Conservation (phyloP, 1,140 invertebrate species). For the Telenomus remus region DNA sequence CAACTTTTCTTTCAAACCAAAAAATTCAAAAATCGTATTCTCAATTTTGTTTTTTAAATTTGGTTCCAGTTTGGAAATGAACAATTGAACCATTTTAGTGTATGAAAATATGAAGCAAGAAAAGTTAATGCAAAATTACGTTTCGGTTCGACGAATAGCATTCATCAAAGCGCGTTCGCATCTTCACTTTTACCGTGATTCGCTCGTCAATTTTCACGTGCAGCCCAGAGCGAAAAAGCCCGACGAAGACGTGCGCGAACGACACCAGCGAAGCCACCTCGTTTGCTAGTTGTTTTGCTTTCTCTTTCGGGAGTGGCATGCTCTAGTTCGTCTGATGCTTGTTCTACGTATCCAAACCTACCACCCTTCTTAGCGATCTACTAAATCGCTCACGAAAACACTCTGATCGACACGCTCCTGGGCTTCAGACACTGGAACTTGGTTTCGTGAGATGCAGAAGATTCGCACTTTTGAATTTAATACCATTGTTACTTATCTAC, state of each 20-base stretch:
- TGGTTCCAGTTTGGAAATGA: no score
- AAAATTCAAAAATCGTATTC: no score
- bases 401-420: constrained; percentile 44
- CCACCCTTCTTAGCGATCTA: constrained; percentile 55
- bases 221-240: constrained; percentile 45
- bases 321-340: constrained; percentile 73
- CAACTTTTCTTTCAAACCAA: no score
- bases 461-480: constrained; percentile 48
- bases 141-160: constrained; percentile 53
- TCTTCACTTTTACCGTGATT: constrained; percentile 70
- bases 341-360: constrained; percentile 48
- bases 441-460: constrained; percentile 26
- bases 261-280: constrained; percentile 29
- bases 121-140: no score
- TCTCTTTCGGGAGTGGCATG: constrained; percentile 76
- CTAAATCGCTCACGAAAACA: constrained; percentile 44
- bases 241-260: constrained; percentile 39
- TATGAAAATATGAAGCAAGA: no score
- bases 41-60: no score
- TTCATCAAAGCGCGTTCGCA: constrained; percentile 57
- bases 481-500: constrained; percentile 40
- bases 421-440: constrained; percentile 43
- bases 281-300: constrained; percentile 73
- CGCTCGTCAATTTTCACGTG: constrained; percentile 55
- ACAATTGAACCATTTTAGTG: no score